Evolutionary conservation across 2,797 vertebrate genomes (phyloP).

Genomic region (Myripristis jacobus): DNA sequence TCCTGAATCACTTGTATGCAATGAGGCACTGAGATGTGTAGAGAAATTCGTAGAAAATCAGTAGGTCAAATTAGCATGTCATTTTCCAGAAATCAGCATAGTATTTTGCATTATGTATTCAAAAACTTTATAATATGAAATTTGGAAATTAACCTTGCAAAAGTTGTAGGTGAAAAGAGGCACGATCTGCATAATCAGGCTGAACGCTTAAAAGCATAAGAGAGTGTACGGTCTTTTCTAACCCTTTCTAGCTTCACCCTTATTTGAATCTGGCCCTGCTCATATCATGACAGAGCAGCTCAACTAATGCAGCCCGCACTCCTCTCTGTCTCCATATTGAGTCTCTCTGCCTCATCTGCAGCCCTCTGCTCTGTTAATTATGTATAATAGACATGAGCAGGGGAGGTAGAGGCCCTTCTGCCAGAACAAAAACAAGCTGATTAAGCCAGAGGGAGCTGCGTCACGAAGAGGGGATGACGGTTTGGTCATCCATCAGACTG

Average conservation of each 20-base stretch:
- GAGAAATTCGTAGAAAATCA: conserved; percentile 6
- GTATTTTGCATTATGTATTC: conserved; percentile 16
- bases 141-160: neutral
- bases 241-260: neutral
- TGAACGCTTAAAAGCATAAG: neutral
- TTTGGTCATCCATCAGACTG: conserved; percentile 36
- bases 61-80: conserved; percentile 43
- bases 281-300: conserved; percentile 28
- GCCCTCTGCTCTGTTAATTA: conserved; percentile 72
- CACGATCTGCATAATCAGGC: too few species aligned
- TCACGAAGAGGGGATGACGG: conserved; percentile 39
- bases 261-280: conserved; percentile 11
- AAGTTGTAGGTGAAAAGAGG: neutral
- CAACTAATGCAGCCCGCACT: neutral
- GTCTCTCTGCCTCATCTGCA: conserved; percentile 55
- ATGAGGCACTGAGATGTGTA: neutral
- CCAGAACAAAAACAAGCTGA: conserved; percentile 72
- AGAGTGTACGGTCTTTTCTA: neutral
- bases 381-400: conserved; percentile 66
- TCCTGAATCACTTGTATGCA: conserved; percentile 31
- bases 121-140: neutral
- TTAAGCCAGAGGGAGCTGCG: conserved; percentile 53
- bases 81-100: conserved; percentile 2
- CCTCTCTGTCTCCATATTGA: conserved; percentile 16
- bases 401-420: conserved; percentile 55